Conservation (phyloP, 1,140 invertebrate genomes). For the Wasmannia auropunctata region DNA sequence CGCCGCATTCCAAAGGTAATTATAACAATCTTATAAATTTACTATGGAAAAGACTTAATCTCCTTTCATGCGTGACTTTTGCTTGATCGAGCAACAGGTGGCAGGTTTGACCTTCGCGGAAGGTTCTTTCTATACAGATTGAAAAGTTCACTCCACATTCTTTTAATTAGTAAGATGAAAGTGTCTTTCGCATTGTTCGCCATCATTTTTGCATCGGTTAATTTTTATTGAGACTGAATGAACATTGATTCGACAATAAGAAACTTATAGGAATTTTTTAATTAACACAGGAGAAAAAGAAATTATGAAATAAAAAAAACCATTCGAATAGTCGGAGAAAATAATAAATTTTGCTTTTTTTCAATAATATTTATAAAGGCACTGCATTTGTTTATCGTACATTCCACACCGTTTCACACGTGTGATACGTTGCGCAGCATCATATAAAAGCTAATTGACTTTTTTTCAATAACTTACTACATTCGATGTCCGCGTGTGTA, state of each 20-base stretch:
- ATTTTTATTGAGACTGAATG: neutral
- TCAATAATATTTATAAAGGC: slow-evolving; percentile 5
- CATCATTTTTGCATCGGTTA: neutral
- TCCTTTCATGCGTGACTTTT: slow-evolving; percentile 72
- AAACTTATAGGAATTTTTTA: neutral
- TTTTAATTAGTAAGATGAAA: slow-evolving; percentile 6
- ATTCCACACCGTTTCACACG: slow-evolving; percentile 29
- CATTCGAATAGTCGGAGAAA: neutral
- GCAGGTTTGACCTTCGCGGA: slow-evolving; percentile 63
- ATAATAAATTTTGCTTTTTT: neutral
- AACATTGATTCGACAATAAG: neutral
- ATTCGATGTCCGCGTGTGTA: neutral
- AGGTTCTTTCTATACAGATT: slow-evolving; percentile 34
- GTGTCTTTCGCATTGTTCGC: neutral
- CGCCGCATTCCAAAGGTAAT: neutral
- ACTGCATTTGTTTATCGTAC: slow-evolving; percentile 24
- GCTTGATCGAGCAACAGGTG: slow-evolving; percentile 71
- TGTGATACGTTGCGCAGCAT: slow-evolving; percentile 13
- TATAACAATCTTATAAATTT: slow-evolving; percentile 27
- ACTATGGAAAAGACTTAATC: slow-evolving; percentile 55
- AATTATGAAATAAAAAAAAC: neutral
- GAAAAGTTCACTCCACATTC: slow-evolving; percentile 19
- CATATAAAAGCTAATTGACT: slow-evolving; percentile 34
- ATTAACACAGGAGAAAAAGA: neutral
- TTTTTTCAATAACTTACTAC: slow-evolving; percentile 18